Evolutionary conservation across 2,888 invertebrate genomes (phyloP).

Genomic region (Bombylius discolor): DNA sequence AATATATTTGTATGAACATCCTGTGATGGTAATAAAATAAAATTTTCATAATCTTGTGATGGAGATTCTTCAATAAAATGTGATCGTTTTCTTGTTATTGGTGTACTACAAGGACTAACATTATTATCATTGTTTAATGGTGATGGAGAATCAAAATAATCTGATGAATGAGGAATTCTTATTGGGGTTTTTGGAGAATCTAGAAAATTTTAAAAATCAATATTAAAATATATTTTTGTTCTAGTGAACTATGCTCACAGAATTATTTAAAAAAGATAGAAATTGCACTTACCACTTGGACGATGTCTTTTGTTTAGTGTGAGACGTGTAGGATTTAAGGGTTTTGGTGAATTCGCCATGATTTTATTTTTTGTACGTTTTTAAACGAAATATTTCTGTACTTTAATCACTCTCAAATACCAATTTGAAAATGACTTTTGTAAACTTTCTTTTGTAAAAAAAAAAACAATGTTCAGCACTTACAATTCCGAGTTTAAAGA

Average conservation of each 20-base stretch:
- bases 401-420: too few species aligned
- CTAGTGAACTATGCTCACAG: too few species aligned
- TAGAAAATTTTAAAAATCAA: background rate
- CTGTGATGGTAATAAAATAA: background rate
- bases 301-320: background rate
- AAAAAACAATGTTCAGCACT: too few species aligned
- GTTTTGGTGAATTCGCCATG: background rate
- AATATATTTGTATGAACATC: background rate
- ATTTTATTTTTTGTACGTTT: too few species aligned
- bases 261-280: background rate
- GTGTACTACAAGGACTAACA: background rate
- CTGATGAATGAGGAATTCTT: background rate
- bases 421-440: too few species aligned
- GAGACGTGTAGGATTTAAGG: background rate
- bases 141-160: background rate
- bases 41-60: conserved; percentile 5
- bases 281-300: background rate
- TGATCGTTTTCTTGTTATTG: background rate
- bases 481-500: too few species aligned
- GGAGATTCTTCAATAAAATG: conserved; percentile 7
- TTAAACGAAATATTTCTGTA: too few species aligned
- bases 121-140: background rate
- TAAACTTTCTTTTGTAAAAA: too few species aligned
- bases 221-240: too few species aligned
- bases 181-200: conserved; percentile 4